Evolutionary conservation across 2,888 invertebrate genomes (phyloP).

Genomic region (Tipula helvola): DNA sequence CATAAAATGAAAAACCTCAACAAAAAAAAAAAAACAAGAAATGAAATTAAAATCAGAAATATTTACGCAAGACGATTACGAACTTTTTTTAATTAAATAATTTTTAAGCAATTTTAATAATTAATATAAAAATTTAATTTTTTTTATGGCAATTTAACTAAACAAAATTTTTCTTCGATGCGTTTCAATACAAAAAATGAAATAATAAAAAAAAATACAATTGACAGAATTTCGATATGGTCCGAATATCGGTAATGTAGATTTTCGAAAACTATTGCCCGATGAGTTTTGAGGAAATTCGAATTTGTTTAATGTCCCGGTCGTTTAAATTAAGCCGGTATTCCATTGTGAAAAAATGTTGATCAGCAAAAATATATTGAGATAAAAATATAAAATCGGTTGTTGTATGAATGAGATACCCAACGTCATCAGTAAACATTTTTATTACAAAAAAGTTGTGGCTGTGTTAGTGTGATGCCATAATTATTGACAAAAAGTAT

Average conservation of each 20-base stretch:
- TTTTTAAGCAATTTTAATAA: neutral
- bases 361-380: too few relatives aligned
- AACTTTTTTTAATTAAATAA: neutral
- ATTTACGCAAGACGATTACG: neutral
- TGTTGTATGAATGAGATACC: too few relatives aligned
- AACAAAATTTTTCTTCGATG: neutral
- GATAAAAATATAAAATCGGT: too few relatives aligned
- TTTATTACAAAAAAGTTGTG: too few relatives aligned
- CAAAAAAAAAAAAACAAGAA: neutral
- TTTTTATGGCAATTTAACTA: neutral
- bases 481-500: too few relatives aligned
- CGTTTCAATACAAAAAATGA: neutral
- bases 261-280: neutral
- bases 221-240: neutral
- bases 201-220: neutral
- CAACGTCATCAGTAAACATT: too few relatives aligned
- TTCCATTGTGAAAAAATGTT: too few relatives aligned
- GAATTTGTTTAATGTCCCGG: neutral
- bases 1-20: neutral
- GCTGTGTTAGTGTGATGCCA: too few relatives aligned
- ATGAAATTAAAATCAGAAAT: neutral
- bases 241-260: neutral
- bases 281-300: neutral
- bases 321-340: neutral
- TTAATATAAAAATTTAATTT: neutral